Conservation (phyloP, 2,113 vertebrate genomes). For the Saguinus midas region DNA sequence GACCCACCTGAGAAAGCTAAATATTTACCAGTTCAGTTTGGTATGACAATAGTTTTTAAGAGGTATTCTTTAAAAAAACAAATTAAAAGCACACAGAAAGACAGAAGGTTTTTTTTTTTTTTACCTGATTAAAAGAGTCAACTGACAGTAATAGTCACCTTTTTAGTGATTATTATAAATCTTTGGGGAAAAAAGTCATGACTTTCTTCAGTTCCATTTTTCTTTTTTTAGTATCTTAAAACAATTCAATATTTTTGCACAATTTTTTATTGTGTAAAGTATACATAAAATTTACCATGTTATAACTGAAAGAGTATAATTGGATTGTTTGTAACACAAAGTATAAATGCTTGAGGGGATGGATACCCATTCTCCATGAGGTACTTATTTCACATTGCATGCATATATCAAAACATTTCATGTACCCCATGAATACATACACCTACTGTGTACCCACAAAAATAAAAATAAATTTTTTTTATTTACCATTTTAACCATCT, state of each 20-base stretch:
- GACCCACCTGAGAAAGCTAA: background rate
- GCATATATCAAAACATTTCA: no score
- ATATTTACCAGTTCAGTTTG: background rate
- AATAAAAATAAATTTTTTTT: no score
- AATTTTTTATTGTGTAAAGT: background rate
- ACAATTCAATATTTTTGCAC: background rate
- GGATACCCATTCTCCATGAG: no score
- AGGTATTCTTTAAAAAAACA: background rate
- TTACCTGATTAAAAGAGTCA: constrained; percentile 25
- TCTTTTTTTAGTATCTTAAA: background rate
- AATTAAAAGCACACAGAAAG: background rate
- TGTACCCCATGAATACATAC: no score
- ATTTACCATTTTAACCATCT: background rate
- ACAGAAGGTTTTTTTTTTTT: background rate
- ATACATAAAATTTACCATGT: background rate
- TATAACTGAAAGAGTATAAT: no score
- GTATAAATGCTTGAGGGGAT: no score
- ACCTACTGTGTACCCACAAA: no score
- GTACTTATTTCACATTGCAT: no score
- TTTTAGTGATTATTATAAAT: constrained; percentile 28
- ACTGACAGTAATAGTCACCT: background rate
- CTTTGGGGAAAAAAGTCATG: background rate
- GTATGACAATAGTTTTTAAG: background rate
- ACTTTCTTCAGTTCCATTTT: background rate
- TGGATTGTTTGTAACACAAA: no score